These are phyloP conservation scores for Anarhynchus alexandrinus DNA, from an alignment of 2,113 vertebrate species.

Conservation along the genomic window DNA sequence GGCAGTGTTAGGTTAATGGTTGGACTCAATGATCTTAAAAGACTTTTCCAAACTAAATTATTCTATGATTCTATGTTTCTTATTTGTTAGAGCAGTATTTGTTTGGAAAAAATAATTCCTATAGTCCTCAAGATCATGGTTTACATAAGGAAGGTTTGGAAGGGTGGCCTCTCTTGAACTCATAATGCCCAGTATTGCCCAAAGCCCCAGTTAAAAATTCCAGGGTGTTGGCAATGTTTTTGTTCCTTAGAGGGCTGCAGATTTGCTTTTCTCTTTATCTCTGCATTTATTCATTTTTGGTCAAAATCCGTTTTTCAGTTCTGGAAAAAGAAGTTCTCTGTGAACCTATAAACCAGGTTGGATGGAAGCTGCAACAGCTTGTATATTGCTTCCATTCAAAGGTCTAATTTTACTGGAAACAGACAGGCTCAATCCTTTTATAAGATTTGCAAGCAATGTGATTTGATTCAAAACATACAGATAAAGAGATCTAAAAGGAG, in stretches of 20 bases:
- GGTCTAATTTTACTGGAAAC: neutral
- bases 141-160: neutral
- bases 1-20: accelerated
- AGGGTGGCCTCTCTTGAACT: neutral
- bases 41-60: neutral
- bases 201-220: neutral
- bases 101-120: neutral
- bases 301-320: neutral
- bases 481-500: neutral
- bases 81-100: neutral
- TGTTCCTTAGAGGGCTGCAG: neutral
- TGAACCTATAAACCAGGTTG: neutral
- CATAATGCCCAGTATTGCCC: neutral
- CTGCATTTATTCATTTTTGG: neutral
- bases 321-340: neutral
- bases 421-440: neutral
- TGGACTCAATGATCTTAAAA: neutral
- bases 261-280: neutral
- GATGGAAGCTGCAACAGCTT: neutral
- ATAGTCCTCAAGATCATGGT: neutral
- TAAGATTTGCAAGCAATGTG: neutral
- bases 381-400: neutral
- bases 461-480: conserved; percentile 2
- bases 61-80: neutral
- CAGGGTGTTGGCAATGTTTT: neutral